Base-by-base conservation (phyloP, 2,113 vertebrate species). In the Hiodon tergisus region DNA sequence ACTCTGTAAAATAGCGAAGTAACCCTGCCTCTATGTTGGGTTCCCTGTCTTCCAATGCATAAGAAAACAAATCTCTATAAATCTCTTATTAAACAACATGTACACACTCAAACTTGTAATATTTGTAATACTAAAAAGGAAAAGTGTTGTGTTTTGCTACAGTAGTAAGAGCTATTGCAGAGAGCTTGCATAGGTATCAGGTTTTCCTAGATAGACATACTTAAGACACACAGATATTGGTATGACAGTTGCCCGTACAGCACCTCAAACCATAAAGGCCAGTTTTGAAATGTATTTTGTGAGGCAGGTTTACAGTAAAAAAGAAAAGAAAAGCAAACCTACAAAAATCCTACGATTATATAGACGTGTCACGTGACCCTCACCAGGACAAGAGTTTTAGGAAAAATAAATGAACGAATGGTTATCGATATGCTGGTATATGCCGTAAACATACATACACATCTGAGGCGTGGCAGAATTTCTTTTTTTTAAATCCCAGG, bases 31-130 rank as follows among this genome's bases (percentile, higher is more conserved):
- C 11, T 47, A 5, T 60, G 47, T 48, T 48, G 57, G 14, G 4
- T 59, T 14, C 14, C 58, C 58, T 59, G 61, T 63, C 61, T 63
- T 63, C 17, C 61, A n/a, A 4, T 63, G 14, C 16, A 11, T 71
- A 47, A 11, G 4, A 10, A 47, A 2, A 58, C 16, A 47, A 13
- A 14, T 14, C 14, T 14, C n/a, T 48, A 11, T 60, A 57, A 59
- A 71, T 71, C 55, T 59, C 70, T 46, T 48, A 60, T 59, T 71
- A 60, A 59, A 59, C 69, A 47, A 14, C n/a, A 50, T 75, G 7
- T 5, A 51, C 63, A 57, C 47, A 51, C 55, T 51, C 54, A 59
- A 16, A 59, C 58, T 60, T 67, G 31, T 58, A n/a, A 74, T 67
- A 46, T 52, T 48, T 2, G 11, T 11, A 53, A 54, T 10, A 55